Evolutionary conservation across 64 coral and sea anemone species (phyloP), one percentile per base, ranked within the genome.

Genomic region (Orbicella faveolata): DNA sequence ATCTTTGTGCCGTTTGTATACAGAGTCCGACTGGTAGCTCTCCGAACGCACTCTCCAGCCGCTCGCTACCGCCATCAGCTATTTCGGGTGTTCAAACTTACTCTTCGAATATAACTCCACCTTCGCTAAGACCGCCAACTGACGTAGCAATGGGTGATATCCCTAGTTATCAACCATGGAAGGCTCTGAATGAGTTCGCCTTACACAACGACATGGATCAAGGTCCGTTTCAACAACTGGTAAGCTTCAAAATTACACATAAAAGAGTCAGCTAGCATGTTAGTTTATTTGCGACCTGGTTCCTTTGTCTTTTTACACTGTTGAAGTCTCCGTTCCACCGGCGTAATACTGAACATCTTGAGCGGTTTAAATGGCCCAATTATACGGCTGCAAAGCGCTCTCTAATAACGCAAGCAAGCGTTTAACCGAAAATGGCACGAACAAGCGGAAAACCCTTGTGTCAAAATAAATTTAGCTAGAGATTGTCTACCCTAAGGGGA

Each of bases 181-280:
- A 99, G 77, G 97, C 97, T 0, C 87, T 99, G 67, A 99, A 92
- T 80, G 97, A 99, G 25, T 99, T 99, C 72, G 97, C 97, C 4
- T 96, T 99, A 94, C 97, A 99, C 30, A 96, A 90, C 86, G 97
- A 99, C 36, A 85, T 99, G 85, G 97, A 99, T 74, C 94, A 95
- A 68, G 84, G 93, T 51, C 93, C 97, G 4, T 99, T 99, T 86
- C 94, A 99, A 62, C 97, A 99, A 89, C 68, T 99, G 97, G 97
- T 99, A 94, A 94, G 97, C 72, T 20, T 72, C 23, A 25, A 63
- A 36, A 26, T 11, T 52, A 85, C 34, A 36, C 57, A 65, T 37
- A 36, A 34, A 70, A 26, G 21, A 26, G 25, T 70, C 21, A 70
- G 1, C 67, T 70, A 70, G n/a, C 67, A 26, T 33, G 9, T 48